Conservation (phyloP, 2,888 invertebrate species). For the Pseudococcus viburni region DNA sequence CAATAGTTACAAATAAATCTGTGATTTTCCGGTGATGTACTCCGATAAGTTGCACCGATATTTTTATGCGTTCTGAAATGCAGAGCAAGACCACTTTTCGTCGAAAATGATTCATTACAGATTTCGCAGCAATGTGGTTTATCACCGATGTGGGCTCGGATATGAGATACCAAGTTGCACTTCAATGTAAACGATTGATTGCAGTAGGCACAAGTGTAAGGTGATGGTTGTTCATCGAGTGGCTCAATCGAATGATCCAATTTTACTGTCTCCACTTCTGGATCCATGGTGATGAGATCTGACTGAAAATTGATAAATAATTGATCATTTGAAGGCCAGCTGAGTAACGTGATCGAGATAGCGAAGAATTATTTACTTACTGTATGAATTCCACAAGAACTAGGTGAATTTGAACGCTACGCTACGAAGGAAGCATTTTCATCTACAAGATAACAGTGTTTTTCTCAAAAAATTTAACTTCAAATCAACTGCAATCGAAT, state of each 20-base stretch:
- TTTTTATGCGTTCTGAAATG: slow-evolving; percentile 30
- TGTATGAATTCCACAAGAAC: no score
- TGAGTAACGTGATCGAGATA: neutral
- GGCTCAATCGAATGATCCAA: neutral
- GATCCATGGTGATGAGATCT: neutral
- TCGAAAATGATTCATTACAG: slow-evolving; percentile 15
- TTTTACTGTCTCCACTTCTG: neutral
- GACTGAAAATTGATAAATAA: neutral
- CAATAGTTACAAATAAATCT: slow-evolving; percentile 42
- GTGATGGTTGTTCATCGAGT: neutral
- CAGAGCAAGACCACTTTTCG: slow-evolving; percentile 1
- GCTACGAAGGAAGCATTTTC: no score
- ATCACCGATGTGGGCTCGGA: slow-evolving; percentile 13
- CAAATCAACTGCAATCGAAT: no score
- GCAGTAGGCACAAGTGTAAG: slow-evolving; percentile 2
- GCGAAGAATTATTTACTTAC: neutral
- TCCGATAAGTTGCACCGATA: neutral
- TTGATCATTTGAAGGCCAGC: neutral
- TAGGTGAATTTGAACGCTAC: no score
- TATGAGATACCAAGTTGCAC: slow-evolving; percentile 35
- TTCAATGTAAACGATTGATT: slow-evolving; percentile 19
- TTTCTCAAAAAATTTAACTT: no score
- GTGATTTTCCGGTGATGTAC: neutral
- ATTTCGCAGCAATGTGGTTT: slow-evolving; percentile 13
- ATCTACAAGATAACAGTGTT: no score